Percentiles rank a stretch among this genome's conserved stretches.
These are phyloP conservation scores for Camelus bactrianus DNA, from an alignment of 2,113 vertebrate species.

Conservation along the genomic window DNA sequence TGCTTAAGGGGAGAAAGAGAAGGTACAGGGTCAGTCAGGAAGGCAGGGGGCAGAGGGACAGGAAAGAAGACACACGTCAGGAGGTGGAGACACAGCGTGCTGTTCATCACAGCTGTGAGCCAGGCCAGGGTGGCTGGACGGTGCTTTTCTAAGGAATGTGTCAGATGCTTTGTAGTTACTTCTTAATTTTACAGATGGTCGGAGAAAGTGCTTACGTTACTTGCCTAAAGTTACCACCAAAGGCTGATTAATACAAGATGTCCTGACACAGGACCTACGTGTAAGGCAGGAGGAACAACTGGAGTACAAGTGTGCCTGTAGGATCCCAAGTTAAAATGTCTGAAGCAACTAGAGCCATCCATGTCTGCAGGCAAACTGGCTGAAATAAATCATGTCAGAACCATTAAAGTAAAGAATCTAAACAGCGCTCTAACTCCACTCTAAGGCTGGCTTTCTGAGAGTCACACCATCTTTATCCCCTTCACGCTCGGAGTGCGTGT, in stretches of 20 bases:
- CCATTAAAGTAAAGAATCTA: conserved; percentile 66
- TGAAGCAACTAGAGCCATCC: conserved; percentile 61
- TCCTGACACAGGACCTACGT: conserved; percentile 36
- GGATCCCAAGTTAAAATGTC: conserved; percentile 52
- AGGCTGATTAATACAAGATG: conserved; percentile 79
- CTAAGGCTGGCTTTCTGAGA: conserved; percentile 49
- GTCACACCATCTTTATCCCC: conserved; percentile 60
- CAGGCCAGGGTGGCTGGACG: conserved; percentile 54
- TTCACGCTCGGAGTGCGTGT: conserved; percentile 7
- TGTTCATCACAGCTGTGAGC: conserved; percentile 67
- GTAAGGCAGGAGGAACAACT: conserved; percentile 47
- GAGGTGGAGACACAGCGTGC: conserved; percentile 29
- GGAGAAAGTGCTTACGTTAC: conserved; percentile 77
- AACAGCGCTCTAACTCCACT: conserved; percentile 62
- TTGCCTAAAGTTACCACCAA: conserved; percentile 66
- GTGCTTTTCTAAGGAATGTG: conserved; percentile 70
- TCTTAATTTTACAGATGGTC: conserved; percentile 78
- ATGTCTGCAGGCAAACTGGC: conserved; percentile 75
- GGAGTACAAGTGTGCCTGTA: conserved; percentile 40
- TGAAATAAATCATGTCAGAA: conserved; percentile 77
- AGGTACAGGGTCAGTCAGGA: not conserved
- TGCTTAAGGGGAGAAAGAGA: conserved; percentile 13
- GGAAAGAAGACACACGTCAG: conserved; percentile 70
- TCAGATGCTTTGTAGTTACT: conserved; percentile 74
- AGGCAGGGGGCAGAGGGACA: conserved; percentile 47